phyloP scores from a whole-genome alignment of 2,888 invertebrate genomes.

The Helleia helle region DNA sequence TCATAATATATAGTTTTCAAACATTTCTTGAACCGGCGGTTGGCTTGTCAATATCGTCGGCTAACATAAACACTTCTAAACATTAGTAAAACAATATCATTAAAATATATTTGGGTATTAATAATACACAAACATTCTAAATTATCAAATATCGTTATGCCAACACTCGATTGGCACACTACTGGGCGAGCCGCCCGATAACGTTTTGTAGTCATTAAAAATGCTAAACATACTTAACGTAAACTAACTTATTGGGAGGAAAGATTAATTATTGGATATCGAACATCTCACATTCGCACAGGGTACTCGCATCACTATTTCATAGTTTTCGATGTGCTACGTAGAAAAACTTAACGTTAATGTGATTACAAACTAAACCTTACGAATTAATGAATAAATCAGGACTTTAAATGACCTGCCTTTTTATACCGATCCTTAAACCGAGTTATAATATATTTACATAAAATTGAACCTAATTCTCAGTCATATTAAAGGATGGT shows the following conservation, averaged over 20 bases:
- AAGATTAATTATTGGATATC: constrained; percentile 6
- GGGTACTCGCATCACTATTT: background rate
- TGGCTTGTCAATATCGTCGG: constrained; percentile 14
- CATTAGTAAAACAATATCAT: constrained; percentile 54
- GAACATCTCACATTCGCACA: background rate
- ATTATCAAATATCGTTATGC: constrained; percentile 17
- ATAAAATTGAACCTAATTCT: constrained; percentile 66
- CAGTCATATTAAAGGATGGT: constrained; percentile 57
- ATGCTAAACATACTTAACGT: constrained; percentile 21
- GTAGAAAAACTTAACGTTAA: constrained; percentile 8
- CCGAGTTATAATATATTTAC: constrained; percentile 51
- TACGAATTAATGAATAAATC: constrained; percentile 29
- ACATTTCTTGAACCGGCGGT: constrained; percentile 4
- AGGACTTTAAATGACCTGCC: constrained; percentile 23
- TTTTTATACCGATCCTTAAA: constrained; percentile 18
- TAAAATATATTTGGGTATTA: constrained; percentile 36
- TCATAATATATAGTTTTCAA: constrained; percentile 2
- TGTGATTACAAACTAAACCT: constrained; percentile 24
- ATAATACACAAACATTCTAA: constrained; percentile 19
- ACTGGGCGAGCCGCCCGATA: background rate
- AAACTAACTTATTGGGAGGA: constrained; percentile 9
- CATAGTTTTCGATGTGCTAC: constrained; percentile 9
- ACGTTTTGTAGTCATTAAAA: constrained; percentile 11
- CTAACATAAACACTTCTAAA: constrained; percentile 41
- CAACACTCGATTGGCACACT: constrained; percentile 19